phyloP scores from a whole-genome alignment of 2,113 vertebrate genomes.

The Oenanthe melanoleuca region DNA sequence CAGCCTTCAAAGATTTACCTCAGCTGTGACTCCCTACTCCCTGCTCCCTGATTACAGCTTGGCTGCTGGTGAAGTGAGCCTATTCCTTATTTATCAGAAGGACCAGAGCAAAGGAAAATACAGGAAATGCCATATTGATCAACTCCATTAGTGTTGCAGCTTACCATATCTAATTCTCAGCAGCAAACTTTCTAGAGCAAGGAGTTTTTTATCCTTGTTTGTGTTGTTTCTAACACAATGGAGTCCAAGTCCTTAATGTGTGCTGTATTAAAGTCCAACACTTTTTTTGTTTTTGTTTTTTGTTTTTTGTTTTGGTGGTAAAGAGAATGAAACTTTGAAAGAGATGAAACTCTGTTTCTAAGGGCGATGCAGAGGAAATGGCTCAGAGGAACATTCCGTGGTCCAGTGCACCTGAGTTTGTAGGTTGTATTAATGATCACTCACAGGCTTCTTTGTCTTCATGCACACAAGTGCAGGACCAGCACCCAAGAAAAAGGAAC shows the following conservation, averaged over 20 bases:
- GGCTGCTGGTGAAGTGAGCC: neutral
- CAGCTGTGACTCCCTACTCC: neutral
- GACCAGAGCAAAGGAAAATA: neutral
- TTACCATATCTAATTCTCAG: neutral
- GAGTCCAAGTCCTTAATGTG: neutral
- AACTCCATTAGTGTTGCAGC: neutral
- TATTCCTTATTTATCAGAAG: neutral
- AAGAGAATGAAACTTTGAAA: neutral
- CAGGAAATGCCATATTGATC: neutral
- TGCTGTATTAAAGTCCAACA: neutral
- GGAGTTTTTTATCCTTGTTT: neutral
- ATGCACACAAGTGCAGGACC: neutral
- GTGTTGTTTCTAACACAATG: neutral
- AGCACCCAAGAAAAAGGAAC: neutral
- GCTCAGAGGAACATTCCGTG: neutral
- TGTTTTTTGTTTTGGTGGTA: neutral
- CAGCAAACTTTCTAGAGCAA: neutral
- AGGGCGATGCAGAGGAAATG: neutral
- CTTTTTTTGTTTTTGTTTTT: neutral
- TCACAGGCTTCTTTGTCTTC: neutral
- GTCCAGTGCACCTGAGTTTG: constrained; percentile 1
- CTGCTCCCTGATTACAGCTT: neutral
- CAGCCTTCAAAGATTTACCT: neutral
- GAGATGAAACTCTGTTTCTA: neutral
- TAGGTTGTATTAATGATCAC: constrained; percentile 4